Conservation (phyloP, 2,888 invertebrate species). For the Busseola fusca region DNA sequence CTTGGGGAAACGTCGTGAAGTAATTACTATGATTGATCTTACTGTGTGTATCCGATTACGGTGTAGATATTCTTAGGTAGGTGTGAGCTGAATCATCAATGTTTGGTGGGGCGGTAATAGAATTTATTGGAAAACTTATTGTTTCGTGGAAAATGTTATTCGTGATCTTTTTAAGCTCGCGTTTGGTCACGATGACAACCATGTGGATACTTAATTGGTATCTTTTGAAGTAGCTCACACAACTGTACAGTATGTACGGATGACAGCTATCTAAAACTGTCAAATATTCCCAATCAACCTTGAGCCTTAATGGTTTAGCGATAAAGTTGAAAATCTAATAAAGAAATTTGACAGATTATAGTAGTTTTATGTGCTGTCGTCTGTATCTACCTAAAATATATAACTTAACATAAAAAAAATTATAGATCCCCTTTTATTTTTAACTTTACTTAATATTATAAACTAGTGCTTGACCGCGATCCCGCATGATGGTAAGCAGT, state of each 20-base stretch:
- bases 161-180: not conserved
- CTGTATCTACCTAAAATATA: too few species aligned
- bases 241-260: too few species aligned
- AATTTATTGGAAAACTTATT: not conserved
- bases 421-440: not conserved
- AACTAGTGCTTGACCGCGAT: too few species aligned
- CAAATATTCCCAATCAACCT: too few species aligned
- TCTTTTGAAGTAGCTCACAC: not conserved
- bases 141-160: not conserved
- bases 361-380: too few species aligned
- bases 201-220: not conserved
- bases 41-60: slow-evolving; percentile 53
- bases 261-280: too few species aligned
- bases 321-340: too few species aligned
- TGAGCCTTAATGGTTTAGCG: too few species aligned
- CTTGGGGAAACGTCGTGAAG: slow-evolving; percentile 59
- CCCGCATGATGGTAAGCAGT: too few species aligned
- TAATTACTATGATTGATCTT: slow-evolving; percentile 80
- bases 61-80: slow-evolving; percentile 6
- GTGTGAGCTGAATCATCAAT: slow-evolving; percentile 47
- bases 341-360: too few species aligned
- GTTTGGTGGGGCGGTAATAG: slow-evolving; percentile 1
- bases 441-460: not conserved
- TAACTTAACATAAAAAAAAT: not conserved
- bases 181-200: not conserved